Base-by-base conservation (phyloP, 2,888 invertebrate genomes). In the Notocelia uddmanniana region DNA sequence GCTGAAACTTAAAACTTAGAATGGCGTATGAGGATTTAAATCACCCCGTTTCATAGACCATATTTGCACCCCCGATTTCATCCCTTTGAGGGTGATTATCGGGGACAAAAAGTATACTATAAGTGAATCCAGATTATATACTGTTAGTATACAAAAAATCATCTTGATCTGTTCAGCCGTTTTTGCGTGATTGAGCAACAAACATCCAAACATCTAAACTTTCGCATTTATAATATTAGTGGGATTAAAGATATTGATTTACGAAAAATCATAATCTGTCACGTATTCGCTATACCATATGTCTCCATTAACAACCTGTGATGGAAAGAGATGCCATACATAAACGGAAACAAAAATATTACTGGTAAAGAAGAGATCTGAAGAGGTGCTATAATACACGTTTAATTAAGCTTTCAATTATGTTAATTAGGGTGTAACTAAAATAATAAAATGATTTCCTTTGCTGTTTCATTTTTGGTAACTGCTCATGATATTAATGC, bases 161-260 rank as follows among this genome's bases (percentile, higher is more conserved):
- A n/a, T n/a, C n/a, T n/a, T n/a, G n/a, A n/a, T n/a, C n/a, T n/a
- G n/a, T n/a, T n/a, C n/a, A n/a, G n/a, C n/a, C n/a, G n/a, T n/a
- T n/a, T n/a, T n/a, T n/a, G n/a, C n/a, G n/a, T n/a, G n/a, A n/a
- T n/a, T n/a, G n/a, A n/a, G n/a, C n/a, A n/a, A n/a, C n/a, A n/a
- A n/a, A n/a, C n/a, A n/a, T n/a, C n/a, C n/a, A n/a, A n/a, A n/a
- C n/a, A n/a, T n/a, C n/a, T n/a, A n/a, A n/a, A n/a, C n/a, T n/a
- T n/a, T n/a, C n/a, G n/a, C n/a, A n/a, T n/a, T n/a, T n/a, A n/a
- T n/a, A n/a, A n/a, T n/a, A n/a, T n/a, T n/a, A n/a, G n/a, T n/a
- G n/a, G n/a, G n/a, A n/a, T n/a, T n/a, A n/a, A n/a, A n/a, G n/a
- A 68, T 59, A 59, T 58, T 68, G 50, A 59, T 58, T 68, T 48